phyloP scores from a whole-genome alignment of 2,888 invertebrate genomes.

The Amblyteles armatorius region DNA sequence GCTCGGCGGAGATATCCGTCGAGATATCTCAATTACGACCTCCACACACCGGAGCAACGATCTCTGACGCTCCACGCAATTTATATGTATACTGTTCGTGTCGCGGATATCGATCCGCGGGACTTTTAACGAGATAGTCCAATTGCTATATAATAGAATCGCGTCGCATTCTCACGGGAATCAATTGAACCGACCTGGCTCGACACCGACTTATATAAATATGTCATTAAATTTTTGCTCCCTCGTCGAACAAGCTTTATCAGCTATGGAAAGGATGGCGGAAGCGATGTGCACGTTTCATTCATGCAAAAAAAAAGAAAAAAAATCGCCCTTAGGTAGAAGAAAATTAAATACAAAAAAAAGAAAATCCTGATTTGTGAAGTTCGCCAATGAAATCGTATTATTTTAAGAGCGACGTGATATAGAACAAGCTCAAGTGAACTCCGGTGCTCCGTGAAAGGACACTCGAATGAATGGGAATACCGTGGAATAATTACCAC shows the following conservation, averaged over 20 bases:
- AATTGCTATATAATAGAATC: slow-evolving; percentile 37
- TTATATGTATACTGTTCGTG: slow-evolving; percentile 5
- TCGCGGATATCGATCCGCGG: background rate
- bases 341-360: slow-evolving; percentile 9
- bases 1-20: slow-evolving; percentile 31
- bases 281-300: too few species aligned
- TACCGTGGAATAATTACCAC: slow-evolving; percentile 60
- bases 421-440: slow-evolving; percentile 31
- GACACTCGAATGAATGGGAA: slow-evolving; percentile 49
- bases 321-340: too few species aligned
- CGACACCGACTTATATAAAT: slow-evolving; percentile 36
- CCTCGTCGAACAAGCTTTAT: too few species aligned
- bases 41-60: slow-evolving; percentile 5
- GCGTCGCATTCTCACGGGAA: slow-evolving; percentile 40
- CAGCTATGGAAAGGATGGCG: too few species aligned
- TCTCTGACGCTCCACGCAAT: background rate
- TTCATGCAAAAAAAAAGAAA: too few species aligned
- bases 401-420: slow-evolving; percentile 43
- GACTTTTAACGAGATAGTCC: slow-evolving; percentile 21
- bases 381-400: slow-evolving; percentile 53
- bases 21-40: slow-evolving; percentile 59
- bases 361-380: slow-evolving; percentile 31
- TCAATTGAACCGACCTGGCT: slow-evolving; percentile 47
- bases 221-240: background rate
- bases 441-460: slow-evolving; percentile 57